Evolutionary conservation across 2,888 invertebrate species (phyloP).

Genomic region (Spisula solida): DNA sequence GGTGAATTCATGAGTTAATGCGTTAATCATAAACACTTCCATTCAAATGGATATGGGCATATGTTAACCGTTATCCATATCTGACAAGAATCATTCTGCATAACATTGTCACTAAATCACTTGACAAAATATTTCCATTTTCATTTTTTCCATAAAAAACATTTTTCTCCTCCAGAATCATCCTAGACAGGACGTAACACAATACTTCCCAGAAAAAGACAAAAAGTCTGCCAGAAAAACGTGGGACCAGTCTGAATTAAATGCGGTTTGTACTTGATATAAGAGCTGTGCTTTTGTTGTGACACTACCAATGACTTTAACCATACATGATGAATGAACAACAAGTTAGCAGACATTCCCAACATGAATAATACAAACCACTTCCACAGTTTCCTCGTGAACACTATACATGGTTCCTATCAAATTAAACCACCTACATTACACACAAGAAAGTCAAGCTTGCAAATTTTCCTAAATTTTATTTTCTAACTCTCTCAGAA

Average conservation of each 20-base stretch:
- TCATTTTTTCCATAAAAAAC: no score
- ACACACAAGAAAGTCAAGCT: not conserved
- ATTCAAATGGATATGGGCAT: no score
- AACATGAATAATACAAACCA: constrained; percentile 17
- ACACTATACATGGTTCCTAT: constrained; percentile 15
- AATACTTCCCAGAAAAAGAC: not conserved
- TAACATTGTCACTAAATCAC: no score
- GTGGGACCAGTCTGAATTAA: not conserved
- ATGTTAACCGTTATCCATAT: no score
- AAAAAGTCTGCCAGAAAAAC: not conserved
- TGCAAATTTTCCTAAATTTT: not conserved
- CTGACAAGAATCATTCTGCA: no score
- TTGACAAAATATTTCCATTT: no score
- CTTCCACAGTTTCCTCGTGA: not conserved
- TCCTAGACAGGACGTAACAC: not conserved
- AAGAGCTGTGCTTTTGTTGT: constrained; percentile 15
- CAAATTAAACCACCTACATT: not conserved
- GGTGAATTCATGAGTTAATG: no score
- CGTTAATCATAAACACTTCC: no score
- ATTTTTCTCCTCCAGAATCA: not conserved
- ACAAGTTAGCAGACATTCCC: constrained; percentile 8
- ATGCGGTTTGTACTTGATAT: not conserved
- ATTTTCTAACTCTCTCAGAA: not conserved
- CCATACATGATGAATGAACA: constrained; percentile 4
- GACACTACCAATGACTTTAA: constrained; percentile 26